Conservation (phyloP, 2,797 vertebrate species). For the Danionella dracula region DNA sequence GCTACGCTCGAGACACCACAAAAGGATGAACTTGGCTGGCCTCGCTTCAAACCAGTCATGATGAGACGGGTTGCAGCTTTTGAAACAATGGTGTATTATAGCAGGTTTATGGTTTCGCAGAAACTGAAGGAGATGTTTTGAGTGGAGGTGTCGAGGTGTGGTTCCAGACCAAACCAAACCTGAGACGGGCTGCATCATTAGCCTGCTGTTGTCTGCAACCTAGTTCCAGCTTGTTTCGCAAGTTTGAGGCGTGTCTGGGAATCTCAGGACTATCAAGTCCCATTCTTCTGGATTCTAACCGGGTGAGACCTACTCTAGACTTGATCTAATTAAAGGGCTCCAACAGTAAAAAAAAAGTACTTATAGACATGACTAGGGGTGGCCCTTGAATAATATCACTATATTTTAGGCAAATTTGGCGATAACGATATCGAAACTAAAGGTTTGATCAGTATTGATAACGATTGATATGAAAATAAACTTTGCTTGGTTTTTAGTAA, state of each 20-base stretch:
- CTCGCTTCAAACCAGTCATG: not conserved
- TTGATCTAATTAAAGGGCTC: too few relatives aligned
- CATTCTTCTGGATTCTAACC: not conserved
- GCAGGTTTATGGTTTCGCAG: not conserved
- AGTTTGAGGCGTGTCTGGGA: slow-evolving; percentile 25
- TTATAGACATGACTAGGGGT: too few relatives aligned
- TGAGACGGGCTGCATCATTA: slow-evolving; percentile 44
- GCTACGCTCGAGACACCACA: not conserved
- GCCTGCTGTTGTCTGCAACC: slow-evolving; percentile 25
- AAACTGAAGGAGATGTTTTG: slow-evolving; percentile 39
- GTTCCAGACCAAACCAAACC: slow-evolving; percentile 17
- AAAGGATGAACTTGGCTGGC: not conserved
- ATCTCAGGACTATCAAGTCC: slow-evolving; percentile 14
- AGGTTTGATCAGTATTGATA: too few relatives aligned
- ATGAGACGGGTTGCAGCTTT: not conserved
- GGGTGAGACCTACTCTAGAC: too few relatives aligned
- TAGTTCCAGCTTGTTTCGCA: slow-evolving; percentile 32
- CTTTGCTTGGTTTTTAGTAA: too few relatives aligned
- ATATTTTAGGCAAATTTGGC: too few relatives aligned
- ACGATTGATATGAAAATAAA: too few relatives aligned
- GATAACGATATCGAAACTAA: too few relatives aligned
- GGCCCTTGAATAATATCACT: too few relatives aligned
- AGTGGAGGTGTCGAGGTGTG: slow-evolving; percentile 19
- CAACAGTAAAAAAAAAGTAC: too few relatives aligned
- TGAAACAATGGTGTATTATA: not conserved